Conservation (phyloP, 2,797 vertebrate genomes). For the Novumbra hubbsi region DNA sequence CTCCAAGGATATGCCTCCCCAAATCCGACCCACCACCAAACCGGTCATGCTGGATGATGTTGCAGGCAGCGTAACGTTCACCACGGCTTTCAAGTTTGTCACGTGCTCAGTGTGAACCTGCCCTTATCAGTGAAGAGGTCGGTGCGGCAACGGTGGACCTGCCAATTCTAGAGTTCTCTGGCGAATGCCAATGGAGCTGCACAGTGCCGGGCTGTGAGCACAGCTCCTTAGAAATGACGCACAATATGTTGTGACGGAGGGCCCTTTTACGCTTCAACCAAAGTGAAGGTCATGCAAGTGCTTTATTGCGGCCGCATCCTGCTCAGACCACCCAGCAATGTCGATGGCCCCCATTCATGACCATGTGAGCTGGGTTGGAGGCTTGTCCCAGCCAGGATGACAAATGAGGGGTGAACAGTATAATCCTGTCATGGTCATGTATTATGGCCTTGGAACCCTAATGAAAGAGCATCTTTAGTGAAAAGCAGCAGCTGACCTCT, state of each 20-base stretch:
- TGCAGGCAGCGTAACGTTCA: too few relatives aligned
- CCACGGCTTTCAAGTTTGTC: too few relatives aligned
- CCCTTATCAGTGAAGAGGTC: too few relatives aligned
- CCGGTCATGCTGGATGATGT: too few relatives aligned
- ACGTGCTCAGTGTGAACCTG: too few relatives aligned
- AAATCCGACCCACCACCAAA: too few relatives aligned
- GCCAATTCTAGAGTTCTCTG: too few relatives aligned
- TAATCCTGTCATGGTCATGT: slow-evolving; percentile 56
- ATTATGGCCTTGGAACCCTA: slow-evolving; percentile 42
- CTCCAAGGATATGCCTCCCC: too few relatives aligned
- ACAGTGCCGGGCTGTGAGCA: too few relatives aligned
- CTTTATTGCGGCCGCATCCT: slow-evolving; percentile 62
- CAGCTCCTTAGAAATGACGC: slow-evolving; percentile 32
- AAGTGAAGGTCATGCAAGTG: slow-evolving; percentile 57
- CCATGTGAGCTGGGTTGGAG: slow-evolving; percentile 33
- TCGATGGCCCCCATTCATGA: slow-evolving; percentile 49
- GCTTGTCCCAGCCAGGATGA: slow-evolving; percentile 44
- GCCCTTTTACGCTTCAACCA: slow-evolving; percentile 52
- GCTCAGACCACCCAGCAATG: slow-evolving; percentile 69
- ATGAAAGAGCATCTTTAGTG: slow-evolving; percentile 57
- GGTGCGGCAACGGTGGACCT: too few relatives aligned
- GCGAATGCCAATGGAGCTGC: too few relatives aligned
- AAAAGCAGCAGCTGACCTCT: slow-evolving; percentile 46
- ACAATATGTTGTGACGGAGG: slow-evolving; percentile 55
- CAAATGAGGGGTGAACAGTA: slow-evolving; percentile 56